These are phyloP conservation scores for Serrognathus titanus DNA, from an alignment of 2,888 invertebrate genomes.

Conservation along the genomic window DNA sequence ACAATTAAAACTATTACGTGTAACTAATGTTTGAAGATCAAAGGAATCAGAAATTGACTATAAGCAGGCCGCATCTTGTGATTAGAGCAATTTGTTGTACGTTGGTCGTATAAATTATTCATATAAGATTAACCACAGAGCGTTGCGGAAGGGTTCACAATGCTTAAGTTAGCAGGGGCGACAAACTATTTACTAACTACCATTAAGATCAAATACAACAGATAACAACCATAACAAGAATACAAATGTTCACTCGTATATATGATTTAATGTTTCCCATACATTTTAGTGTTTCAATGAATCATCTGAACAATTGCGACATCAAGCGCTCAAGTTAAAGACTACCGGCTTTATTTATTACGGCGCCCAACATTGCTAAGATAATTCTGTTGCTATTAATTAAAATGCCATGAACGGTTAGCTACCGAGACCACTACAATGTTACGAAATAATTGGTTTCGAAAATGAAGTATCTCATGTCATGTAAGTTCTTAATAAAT, in stretches of 20 bases:
- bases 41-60: constrained; percentile 13
- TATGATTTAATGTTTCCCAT: constrained; percentile 31
- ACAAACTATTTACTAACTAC: constrained; percentile 45
- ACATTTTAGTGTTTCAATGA: constrained; percentile 18
- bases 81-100: constrained; percentile 38
- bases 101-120: constrained; percentile 36
- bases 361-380: too few species aligned
- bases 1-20: background rate
- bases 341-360: too few species aligned
- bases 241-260: constrained; percentile 35
- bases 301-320: constrained; percentile 16
- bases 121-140: constrained; percentile 37
- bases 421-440: too few species aligned
- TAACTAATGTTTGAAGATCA: constrained; percentile 8
- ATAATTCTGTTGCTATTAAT: too few species aligned
- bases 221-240: constrained; percentile 40
- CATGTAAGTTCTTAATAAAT: too few species aligned
- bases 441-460: too few species aligned
- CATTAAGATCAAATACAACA: constrained; percentile 45
- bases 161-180: constrained; percentile 25
- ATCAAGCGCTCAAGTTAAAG: background rate
- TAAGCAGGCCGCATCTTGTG: constrained; percentile 22
- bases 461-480: too few species aligned
- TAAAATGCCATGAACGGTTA: too few species aligned
- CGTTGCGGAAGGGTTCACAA: constrained; percentile 26